Conservation (phyloP, 2,888 invertebrate species). For the Dorcus hopei region DNA sequence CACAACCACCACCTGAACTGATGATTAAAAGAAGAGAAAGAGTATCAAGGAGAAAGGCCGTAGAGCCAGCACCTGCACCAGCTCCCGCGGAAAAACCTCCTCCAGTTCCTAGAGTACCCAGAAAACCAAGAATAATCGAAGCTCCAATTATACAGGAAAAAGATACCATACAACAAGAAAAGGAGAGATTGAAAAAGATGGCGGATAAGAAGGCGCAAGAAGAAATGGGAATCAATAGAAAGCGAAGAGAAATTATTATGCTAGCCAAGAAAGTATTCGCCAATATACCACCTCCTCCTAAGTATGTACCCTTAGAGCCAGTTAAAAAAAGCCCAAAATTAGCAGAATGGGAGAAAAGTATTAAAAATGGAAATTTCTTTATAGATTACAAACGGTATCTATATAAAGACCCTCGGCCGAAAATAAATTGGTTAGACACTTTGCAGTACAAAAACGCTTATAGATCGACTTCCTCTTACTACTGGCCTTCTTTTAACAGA, state of each 20-base stretch:
- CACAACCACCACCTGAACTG: slow-evolving; percentile 6
- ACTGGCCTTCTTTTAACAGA: too few relatives aligned
- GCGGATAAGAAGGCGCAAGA: slow-evolving; percentile 44
- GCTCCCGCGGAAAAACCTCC: not conserved
- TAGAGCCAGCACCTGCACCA: not conserved
- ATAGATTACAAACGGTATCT: slow-evolving; percentile 45
- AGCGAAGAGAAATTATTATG: slow-evolving; percentile 39
- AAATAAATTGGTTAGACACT: slow-evolving; percentile 40
- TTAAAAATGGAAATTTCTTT: slow-evolving; percentile 45
- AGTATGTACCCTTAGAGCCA: slow-evolving; percentile 44
- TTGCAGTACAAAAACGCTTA: slow-evolving; percentile 44
- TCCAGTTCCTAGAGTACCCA: not conserved
- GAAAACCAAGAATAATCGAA: slow-evolving; percentile 27
- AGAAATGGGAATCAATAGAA: slow-evolving; percentile 42
- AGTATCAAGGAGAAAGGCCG: slow-evolving; percentile 28
- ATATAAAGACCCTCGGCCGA: slow-evolving; percentile 26
- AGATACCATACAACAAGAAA: slow-evolving; percentile 43
- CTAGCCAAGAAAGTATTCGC: slow-evolving; percentile 38
- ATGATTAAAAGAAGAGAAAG: slow-evolving; percentile 39
- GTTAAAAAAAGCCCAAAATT: slow-evolving; percentile 46
- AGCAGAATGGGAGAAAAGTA: slow-evolving; percentile 42
- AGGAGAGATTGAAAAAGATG: slow-evolving; percentile 42
- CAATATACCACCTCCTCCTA: slow-evolving; percentile 33
- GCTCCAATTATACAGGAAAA: slow-evolving; percentile 39
- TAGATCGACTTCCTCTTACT: slow-evolving; percentile 29